These are phyloP conservation scores for Lasioglossum baleicum DNA, from an alignment of 1,140 invertebrate species.

Conservation along the genomic window DNA sequence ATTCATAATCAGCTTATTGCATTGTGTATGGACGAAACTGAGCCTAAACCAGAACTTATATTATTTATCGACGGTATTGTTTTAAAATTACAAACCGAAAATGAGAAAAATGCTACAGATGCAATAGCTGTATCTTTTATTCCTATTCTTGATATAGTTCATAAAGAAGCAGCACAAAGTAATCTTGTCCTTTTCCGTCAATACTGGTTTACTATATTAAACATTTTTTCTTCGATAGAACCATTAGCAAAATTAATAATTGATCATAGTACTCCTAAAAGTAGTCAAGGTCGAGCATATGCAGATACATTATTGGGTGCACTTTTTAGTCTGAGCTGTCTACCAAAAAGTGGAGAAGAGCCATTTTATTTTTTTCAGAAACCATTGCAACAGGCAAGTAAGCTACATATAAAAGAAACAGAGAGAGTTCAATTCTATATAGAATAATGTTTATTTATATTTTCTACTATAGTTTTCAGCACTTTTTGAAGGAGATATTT, in stretches of 20 bases:
- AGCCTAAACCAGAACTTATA: slow-evolving; percentile 67
- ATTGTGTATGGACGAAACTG: too few relatives aligned
- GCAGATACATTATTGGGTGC: slow-evolving; percentile 89
- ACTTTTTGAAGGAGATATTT: slow-evolving; percentile 83
- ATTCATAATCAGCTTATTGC: slow-evolving; percentile 70
- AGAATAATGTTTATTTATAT: too few relatives aligned
- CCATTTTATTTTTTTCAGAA: slow-evolving; percentile 89
- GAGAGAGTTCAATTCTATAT: too few relatives aligned
- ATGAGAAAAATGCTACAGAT: slow-evolving; percentile 69
- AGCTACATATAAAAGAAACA: neutral
- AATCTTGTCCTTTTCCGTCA: slow-evolving; percentile 80
- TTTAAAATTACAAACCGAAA: slow-evolving; percentile 66
- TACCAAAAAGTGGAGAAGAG: slow-evolving; percentile 85
- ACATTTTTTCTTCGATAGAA: slow-evolving; percentile 78
- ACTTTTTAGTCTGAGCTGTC: slow-evolving; percentile 88
- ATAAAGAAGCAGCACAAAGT: slow-evolving; percentile 79
- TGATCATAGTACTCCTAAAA: slow-evolving; percentile 83
- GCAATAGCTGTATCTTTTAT: slow-evolving; percentile 80
- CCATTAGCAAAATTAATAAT: slow-evolving; percentile 84
- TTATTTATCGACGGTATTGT: slow-evolving; percentile 73
- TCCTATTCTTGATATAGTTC: slow-evolving; percentile 82
- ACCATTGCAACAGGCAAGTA: slow-evolving; percentile 83
- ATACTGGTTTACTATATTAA: slow-evolving; percentile 77
- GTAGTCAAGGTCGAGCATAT: slow-evolving; percentile 83
- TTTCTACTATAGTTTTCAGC: slow-evolving; percentile 26